Conservation (phyloP, 2,797 vertebrate species). For the Macroramphosus scolopax region DNA sequence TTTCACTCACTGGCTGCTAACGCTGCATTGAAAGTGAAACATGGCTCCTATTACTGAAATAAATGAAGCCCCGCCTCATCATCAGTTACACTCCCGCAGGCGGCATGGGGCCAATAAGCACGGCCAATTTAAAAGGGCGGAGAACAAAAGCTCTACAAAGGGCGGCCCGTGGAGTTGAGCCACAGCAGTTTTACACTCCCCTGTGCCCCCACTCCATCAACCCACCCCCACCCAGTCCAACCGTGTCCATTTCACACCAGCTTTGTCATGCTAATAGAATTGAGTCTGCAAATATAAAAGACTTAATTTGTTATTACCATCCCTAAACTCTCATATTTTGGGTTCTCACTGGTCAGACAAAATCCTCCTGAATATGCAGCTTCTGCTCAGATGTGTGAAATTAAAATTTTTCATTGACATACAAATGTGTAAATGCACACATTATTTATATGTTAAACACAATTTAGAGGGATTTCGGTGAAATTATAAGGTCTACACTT, state of each 20-base stretch:
- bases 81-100: slow-evolving; percentile 90
- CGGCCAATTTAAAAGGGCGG: slow-evolving; percentile 85
- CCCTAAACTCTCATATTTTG: slow-evolving; percentile 72
- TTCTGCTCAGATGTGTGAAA: slow-evolving; percentile 31
- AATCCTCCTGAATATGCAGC: slow-evolving; percentile 76
- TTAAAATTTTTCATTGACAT: slow-evolving; percentile 1
- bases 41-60: slow-evolving; percentile 88
- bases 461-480: not conserved
- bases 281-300: slow-evolving; percentile 94
- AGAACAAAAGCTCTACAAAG: slow-evolving; percentile 89
- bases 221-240: slow-evolving; percentile 74
- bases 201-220: slow-evolving; percentile 58
- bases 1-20: slow-evolving; percentile 78
- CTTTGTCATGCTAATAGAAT: slow-evolving; percentile 98
- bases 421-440: not conserved
- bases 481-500: slow-evolving; percentile 5
- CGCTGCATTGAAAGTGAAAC: slow-evolving; percentile 84
- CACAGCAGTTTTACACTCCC: slow-evolving; percentile 73
- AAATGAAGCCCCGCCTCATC: slow-evolving; percentile 88
- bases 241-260: slow-evolving; percentile 91
- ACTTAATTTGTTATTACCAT: slow-evolving; percentile 94
- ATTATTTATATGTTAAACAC: slow-evolving; percentile 1
- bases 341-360: slow-evolving; percentile 29
- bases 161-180: slow-evolving; percentile 82
- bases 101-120: slow-evolving; percentile 92